Percentiles rank a stretch among this genome's conserved stretches.
Evolutionary conservation across 2,113 vertebrate species (phyloP).

Genomic region (Actenoides hombroni): DNA sequence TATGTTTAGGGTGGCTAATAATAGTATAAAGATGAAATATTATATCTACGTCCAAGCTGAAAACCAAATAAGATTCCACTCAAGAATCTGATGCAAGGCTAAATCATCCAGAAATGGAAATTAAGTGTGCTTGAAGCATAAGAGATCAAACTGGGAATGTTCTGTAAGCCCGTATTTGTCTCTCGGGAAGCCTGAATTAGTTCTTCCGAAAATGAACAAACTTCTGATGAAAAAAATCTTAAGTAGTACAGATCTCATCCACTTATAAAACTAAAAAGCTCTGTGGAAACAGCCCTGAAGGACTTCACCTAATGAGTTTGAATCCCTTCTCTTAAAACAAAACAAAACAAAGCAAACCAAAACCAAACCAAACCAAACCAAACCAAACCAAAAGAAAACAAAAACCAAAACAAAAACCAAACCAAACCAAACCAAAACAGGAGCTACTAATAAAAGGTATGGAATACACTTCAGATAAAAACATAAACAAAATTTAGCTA

Average conservation of each 20-base stretch:
- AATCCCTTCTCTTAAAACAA: background rate
- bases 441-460: background rate
- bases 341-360: too few relatives aligned
- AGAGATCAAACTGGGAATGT: background rate
- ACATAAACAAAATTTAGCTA: background rate
- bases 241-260: background rate
- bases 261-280: background rate
- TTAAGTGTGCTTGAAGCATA: background rate
- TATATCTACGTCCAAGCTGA: background rate
- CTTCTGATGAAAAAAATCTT: background rate
- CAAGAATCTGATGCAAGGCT: background rate
- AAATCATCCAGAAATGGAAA: constrained; percentile 25
- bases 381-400: background rate
- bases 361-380: background rate
- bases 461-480: background rate
- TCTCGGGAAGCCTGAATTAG: background rate
- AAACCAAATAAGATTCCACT: background rate
- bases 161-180: background rate
- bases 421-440: background rate
- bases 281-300: background rate
- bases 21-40: background rate
- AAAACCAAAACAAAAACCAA: background rate
- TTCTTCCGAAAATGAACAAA: background rate
- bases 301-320: background rate
- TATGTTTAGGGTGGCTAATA: background rate